These are phyloP conservation scores for Rhynchotus rufescens DNA, from an alignment of 2,797 vertebrate species.

Conservation along the genomic window DNA sequence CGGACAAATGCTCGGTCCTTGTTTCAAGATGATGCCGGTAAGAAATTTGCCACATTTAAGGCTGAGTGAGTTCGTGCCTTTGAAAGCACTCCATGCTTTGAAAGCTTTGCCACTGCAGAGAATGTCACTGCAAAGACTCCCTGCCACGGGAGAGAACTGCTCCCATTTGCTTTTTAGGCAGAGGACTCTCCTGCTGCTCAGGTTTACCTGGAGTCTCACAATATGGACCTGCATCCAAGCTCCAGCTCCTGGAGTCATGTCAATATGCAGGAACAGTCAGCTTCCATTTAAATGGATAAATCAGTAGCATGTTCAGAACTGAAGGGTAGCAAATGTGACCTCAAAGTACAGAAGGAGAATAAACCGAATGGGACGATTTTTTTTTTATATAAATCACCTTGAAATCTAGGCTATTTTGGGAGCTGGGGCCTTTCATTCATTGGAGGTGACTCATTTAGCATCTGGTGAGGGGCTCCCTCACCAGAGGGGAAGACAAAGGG, in stretches of 20 bases:
- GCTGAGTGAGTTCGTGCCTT: not conserved
- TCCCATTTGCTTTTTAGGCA: not conserved
- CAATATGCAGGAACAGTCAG: not conserved
- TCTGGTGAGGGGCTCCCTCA: not conserved
- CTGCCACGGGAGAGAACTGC: not conserved
- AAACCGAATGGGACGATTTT: not conserved
- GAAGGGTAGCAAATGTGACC: not conserved
- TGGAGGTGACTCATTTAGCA: not conserved
- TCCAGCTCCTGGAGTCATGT: not conserved
- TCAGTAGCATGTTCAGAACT: not conserved
- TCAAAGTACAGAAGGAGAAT: not conserved
- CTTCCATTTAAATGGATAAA: not conserved
- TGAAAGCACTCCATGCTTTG: not conserved
- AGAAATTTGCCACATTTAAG: not conserved
- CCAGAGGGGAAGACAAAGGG: not conserved
- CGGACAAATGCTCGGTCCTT: not conserved
- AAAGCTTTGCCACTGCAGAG: not conserved
- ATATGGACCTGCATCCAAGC: not conserved
- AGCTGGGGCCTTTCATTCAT: not conserved
- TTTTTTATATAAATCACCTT: not conserved
- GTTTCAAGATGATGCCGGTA: not conserved
- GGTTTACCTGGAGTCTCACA: not conserved
- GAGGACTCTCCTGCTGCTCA: not conserved
- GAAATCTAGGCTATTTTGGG: not conserved
- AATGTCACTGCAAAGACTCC: fast-evolving